phyloP scores from a whole-genome alignment of 2,113 vertebrate species.

The Xyrauchen texanus region DNA sequence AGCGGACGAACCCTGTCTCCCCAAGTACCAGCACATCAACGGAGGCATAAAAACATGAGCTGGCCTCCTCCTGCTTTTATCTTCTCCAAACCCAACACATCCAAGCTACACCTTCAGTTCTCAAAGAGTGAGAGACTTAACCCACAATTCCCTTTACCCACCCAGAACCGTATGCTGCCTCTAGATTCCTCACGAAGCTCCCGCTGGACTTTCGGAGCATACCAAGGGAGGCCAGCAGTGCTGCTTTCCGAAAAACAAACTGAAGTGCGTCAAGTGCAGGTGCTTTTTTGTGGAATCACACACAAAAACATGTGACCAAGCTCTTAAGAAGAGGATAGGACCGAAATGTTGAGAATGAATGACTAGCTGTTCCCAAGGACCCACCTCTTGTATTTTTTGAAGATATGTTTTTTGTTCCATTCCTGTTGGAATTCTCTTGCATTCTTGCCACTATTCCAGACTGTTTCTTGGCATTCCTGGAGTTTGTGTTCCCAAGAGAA shows the following conservation, averaged over 20 bases:
- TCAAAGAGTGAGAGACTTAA: constrained; percentile 37
- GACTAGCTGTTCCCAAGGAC: constrained; percentile 46
- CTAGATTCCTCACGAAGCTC: constrained; percentile 52
- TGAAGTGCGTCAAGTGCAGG: constrained; percentile 29
- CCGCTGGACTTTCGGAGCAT: constrained; percentile 65
- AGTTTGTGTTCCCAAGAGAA: constrained; percentile 63
- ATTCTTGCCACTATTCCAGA: constrained; percentile 60
- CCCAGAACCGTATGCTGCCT: constrained; percentile 17
- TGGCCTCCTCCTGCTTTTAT: not conserved
- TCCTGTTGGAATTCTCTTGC: too few species aligned
- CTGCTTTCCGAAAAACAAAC: constrained; percentile 63
- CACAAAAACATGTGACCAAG: constrained; percentile 50
- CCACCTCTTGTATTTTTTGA: constrained; percentile 20
- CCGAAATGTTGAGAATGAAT: constrained; percentile 64
- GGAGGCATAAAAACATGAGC: constrained; percentile 92
- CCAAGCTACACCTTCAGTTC: constrained; percentile 41
- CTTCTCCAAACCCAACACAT: constrained; percentile 49
- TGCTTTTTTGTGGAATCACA: constrained; percentile 2
- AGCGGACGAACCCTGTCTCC: constrained; percentile 93
- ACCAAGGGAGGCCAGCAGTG: constrained; percentile 54
- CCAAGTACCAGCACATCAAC: constrained; percentile 92
- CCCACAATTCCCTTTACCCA: constrained; percentile 17
- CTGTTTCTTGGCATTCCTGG: constrained; percentile 71
- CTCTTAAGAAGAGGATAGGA: constrained; percentile 71
- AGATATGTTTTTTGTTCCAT: constrained; percentile 53